These are phyloP conservation scores for Ciconia boyciana DNA, from an alignment of 2,113 vertebrate species.

Conservation along the genomic window DNA sequence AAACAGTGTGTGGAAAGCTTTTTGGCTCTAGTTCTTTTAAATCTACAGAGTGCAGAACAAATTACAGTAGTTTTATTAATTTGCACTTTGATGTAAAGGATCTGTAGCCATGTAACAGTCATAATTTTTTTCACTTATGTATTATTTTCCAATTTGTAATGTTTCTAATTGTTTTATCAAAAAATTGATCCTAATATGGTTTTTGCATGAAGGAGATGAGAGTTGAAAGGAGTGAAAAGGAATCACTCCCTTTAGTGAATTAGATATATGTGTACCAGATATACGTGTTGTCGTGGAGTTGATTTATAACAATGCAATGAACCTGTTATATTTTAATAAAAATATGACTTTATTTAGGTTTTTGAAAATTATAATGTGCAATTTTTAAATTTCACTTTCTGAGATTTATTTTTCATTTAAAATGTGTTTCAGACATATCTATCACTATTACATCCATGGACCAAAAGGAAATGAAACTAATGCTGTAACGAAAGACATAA, in stretches of 20 bases:
- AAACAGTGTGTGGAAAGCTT: neutral
- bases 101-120: neutral
- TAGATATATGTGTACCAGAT: neutral
- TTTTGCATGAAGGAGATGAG: neutral
- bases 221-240: neutral
- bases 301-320: neutral
- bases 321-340: neutral
- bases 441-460: constrained; percentile 96
- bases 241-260: neutral
- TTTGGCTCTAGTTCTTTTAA: neutral
- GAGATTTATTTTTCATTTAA: neutral
- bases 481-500: neutral
- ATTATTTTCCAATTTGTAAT: neutral
- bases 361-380: neutral
- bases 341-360: neutral
- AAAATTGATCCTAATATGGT: neutral
- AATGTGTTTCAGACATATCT: constrained; percentile 83
- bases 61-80: neutral
- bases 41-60: neutral
- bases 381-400: neutral
- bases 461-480: constrained; percentile 78
- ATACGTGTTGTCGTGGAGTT: neutral
- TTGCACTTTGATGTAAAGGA: neutral
- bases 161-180: neutral
- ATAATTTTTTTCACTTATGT: neutral